phyloP scores from a whole-genome alignment of 2,888 invertebrate genomes.

The Acanthosepion lycidas region DNA sequence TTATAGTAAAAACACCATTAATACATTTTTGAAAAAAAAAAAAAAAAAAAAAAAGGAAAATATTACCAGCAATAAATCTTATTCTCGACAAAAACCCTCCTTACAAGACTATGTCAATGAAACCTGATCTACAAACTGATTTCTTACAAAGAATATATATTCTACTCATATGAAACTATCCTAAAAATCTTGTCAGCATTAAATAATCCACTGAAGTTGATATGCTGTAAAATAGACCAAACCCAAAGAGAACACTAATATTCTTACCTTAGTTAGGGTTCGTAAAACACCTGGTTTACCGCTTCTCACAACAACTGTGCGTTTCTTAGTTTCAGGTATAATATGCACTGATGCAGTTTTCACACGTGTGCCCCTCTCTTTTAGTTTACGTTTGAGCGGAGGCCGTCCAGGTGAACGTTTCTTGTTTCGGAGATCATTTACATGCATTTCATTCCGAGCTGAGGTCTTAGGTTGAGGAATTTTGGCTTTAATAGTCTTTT shows the following conservation, averaged over 20 bases:
- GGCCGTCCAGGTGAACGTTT: slow-evolving; percentile 41
- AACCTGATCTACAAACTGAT: too few relatives aligned
- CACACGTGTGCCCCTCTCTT: background rate
- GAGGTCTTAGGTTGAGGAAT: background rate
- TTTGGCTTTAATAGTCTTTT: background rate
- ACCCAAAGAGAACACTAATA: background rate
- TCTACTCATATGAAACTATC: too few relatives aligned
- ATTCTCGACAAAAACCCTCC: too few relatives aligned
- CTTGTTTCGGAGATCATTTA: slow-evolving; percentile 38
- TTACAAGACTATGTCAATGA: too few relatives aligned
- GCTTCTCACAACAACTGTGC: slow-evolving; percentile 37
- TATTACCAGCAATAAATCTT: too few relatives aligned
- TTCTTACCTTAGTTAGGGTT: background rate
- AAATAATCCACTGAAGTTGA: too few relatives aligned
- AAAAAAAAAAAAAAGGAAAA: too few relatives aligned
- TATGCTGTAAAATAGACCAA: too few relatives aligned
- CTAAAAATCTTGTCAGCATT: too few relatives aligned
- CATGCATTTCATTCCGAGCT: background rate
- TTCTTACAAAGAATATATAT: too few relatives aligned
- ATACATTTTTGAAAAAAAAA: too few relatives aligned
- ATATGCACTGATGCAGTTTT: slow-evolving; percentile 39
- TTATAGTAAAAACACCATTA: too few relatives aligned
- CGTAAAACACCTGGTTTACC: slow-evolving; percentile 43
- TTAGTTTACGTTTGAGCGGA: background rate
- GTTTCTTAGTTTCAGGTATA: slow-evolving; percentile 40